phyloP scores from a whole-genome alignment of 2,113 vertebrate genomes.

The Prinia subflava region DNA sequence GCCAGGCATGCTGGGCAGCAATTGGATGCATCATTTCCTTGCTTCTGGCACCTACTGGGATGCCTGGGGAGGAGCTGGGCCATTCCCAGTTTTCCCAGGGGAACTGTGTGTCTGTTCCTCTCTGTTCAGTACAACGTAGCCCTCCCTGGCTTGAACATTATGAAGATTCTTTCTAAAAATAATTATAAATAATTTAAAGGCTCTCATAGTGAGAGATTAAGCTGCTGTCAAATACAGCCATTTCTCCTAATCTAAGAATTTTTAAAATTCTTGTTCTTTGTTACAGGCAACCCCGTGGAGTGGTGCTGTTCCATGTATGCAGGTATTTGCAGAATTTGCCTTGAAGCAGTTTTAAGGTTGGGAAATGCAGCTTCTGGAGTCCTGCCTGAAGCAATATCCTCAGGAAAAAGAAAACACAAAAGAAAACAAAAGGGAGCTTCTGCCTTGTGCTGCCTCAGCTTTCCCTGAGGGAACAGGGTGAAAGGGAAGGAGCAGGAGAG shows the following conservation, averaged over 20 bases:
- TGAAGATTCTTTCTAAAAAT: neutral
- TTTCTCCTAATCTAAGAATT: neutral
- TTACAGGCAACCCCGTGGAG: neutral
- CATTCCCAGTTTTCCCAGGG: neutral
- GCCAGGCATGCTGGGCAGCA: conserved; percentile 11
- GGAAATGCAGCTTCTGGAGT: neutral
- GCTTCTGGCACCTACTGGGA: conserved; percentile 22
- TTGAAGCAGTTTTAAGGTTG: neutral
- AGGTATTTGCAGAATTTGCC: neutral
- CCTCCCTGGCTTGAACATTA: neutral
- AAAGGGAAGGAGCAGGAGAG: neutral
- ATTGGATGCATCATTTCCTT: conserved; percentile 38
- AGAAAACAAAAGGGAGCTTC: neutral
- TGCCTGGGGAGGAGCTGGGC: neutral
- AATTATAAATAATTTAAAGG: neutral
- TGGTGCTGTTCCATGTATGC: neutral
- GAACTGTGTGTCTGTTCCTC: neutral
- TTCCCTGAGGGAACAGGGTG: neutral
- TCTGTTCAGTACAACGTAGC: neutral
- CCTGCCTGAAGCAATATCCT: neutral
- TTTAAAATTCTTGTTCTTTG: neutral
- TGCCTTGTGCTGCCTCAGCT: neutral
- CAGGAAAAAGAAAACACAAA: neutral
- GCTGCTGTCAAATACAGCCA: neutral
- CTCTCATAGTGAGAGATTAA: neutral